These are phyloP conservation scores for Chamaea fasciata DNA, from an alignment of 2,113 vertebrate genomes.

Conservation along the genomic window DNA sequence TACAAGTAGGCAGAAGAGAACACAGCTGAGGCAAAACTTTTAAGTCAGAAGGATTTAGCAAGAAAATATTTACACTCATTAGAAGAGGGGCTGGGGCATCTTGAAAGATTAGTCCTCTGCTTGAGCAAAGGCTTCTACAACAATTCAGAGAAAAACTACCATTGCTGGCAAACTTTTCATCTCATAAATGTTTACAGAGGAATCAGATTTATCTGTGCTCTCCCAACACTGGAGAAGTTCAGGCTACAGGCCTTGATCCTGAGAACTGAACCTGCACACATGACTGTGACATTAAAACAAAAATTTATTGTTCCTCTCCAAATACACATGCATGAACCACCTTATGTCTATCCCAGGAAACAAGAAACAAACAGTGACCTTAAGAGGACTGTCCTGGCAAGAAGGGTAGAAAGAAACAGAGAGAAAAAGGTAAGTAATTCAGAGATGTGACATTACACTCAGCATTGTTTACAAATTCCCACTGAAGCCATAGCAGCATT, in stretches of 20 bases:
- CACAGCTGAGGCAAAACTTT: neutral
- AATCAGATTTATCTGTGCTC: neutral
- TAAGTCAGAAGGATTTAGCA: neutral
- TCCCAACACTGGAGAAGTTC: neutral
- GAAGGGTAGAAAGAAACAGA: neutral
- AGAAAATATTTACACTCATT: neutral
- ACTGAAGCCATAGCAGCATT: neutral
- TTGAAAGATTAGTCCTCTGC: neutral
- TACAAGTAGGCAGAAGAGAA: neutral
- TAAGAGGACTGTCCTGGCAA: neutral
- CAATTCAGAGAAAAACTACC: neutral
- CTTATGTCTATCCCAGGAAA: neutral
- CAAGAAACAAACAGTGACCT: neutral
- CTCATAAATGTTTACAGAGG: neutral
- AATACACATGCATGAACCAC: neutral
- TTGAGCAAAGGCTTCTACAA: neutral
- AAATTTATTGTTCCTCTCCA: neutral
- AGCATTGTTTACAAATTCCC: neutral
- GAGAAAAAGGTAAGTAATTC: neutral
- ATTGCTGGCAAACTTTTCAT: neutral
- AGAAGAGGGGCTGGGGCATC: neutral
- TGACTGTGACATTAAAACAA: neutral
- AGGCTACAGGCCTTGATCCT: neutral
- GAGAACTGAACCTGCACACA: neutral
- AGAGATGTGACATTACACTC: neutral